A percentile compares a stretch with the other conserved stretches of the same genome.
Evolutionary conservation across 2,797 vertebrate genomes (phyloP).

Genomic region (Falco naumanni): DNA sequence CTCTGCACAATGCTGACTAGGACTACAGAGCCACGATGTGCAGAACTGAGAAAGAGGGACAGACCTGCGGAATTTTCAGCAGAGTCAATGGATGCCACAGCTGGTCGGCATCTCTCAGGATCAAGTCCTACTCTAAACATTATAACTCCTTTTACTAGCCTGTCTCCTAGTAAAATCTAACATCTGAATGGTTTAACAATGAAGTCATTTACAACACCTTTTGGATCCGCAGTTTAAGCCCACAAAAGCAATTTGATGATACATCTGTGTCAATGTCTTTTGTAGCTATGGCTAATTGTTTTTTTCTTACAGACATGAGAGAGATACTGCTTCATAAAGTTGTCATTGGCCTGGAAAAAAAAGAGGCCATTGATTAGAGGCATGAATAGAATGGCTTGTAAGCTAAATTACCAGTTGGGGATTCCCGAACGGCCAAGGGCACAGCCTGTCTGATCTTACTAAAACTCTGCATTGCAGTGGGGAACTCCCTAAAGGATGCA

Average conservation of each 20-base stretch:
- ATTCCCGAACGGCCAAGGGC: slow-evolving; percentile 19
- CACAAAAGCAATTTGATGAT: slow-evolving; percentile 10
- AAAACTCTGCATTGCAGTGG: slow-evolving; percentile 38
- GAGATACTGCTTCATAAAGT: slow-evolving; percentile 51
- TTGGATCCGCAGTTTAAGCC: slow-evolving; percentile 13
- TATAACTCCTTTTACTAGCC: slow-evolving; percentile 19
- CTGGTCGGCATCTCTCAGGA: background rate
- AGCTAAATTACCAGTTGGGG: slow-evolving; percentile 22
- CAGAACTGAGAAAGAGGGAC: background rate
- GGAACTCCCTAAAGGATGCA: background rate
- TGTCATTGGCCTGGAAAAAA: slow-evolving; percentile 36
- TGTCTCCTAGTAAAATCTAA: slow-evolving; percentile 22
- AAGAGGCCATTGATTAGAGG: slow-evolving; percentile 24
- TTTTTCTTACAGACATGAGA: slow-evolving; percentile 5
- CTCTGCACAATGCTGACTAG: slow-evolving; percentile 13
- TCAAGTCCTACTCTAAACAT: slow-evolving; percentile 4
- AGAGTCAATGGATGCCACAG: background rate
- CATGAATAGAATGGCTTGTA: slow-evolving; percentile 50
- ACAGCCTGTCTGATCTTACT: slow-evolving; percentile 15
- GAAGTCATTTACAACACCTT: slow-evolving; percentile 26
- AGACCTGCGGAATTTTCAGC: background rate
- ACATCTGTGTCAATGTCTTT: slow-evolving; percentile 22
- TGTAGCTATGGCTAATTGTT: slow-evolving; percentile 5
- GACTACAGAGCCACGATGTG: background rate
- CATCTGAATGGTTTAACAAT: background rate